Evolutionary conservation across 2,888 invertebrate species (phyloP), one percentile per base, ranked within the genome.

Genomic region (Phortica okadai): DNA sequence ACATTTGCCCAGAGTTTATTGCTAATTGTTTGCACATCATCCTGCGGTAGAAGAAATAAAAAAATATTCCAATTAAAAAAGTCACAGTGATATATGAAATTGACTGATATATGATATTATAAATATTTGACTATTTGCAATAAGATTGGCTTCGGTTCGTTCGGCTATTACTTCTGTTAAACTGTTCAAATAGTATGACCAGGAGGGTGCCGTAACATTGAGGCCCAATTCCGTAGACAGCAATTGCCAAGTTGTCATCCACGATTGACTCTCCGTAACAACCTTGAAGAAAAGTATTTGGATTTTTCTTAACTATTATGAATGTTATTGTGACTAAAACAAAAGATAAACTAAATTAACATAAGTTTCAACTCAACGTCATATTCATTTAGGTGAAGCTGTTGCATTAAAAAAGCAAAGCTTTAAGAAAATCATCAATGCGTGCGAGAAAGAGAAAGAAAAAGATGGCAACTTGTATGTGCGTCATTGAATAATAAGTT

Each of bases 21-120:
- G 16, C 66, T 66, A 62, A 62, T 62, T 21, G 33, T 25, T 7
- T 62, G 16, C 33, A 62, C 62, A 62, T 62, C 62, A 33, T 33
- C 33, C 33, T 33, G 33, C n/a, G 25, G 16, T 21, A 62, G 21
- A 62, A 16, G 8, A 6, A 25, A 2, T 16, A 8, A 62, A 0
- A 62, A 62, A 25, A 25, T 16, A 62, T 16, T 14, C 14, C 56
- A 56, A 7, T 56, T 16, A 56, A n/a, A 56, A 56, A 56, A 56
- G 7, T 11, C 6, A 16, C n/a, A 56, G 56, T 54, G 11, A 6
- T 0, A 6, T 54, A 54, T 54, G 4, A 54, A 54, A 6, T 54
- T 6, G n/a, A 54, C n/a, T n/a, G n/a, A n/a, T n/a, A n/a, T 10
- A 5, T 56, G 0, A 56, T 56, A 56, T 5, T n/a, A 56, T n/a